phyloP scores from a whole-genome alignment of 1,140 invertebrate genomes.

The Pogonognathellus flavescens region DNA sequence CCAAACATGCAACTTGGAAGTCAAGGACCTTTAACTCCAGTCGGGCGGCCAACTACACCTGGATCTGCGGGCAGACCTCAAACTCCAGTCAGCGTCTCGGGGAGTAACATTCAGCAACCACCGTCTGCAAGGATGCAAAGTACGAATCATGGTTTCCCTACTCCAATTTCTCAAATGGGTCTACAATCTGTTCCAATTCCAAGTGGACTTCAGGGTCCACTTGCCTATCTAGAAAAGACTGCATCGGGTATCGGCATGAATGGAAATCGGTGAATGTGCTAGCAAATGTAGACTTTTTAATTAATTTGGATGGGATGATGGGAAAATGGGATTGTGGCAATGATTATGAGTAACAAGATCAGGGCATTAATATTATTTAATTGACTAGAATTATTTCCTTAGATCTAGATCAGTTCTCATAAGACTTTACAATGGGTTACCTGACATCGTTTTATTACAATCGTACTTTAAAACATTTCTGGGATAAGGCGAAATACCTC shows the following conservation, averaged over 20 bases:
- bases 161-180: slow-evolving; percentile 56
- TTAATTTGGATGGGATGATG: slow-evolving; percentile 8
- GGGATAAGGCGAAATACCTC: not conserved
- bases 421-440: slow-evolving; percentile 39
- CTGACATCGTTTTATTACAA: slow-evolving; percentile 35
- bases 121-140: slow-evolving; percentile 67
- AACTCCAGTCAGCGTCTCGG: slow-evolving; percentile 71
- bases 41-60: slow-evolving; percentile 60
- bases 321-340: slow-evolving; percentile 31
- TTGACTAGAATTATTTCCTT: slow-evolving; percentile 26
- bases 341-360: slow-evolving; percentile 15
- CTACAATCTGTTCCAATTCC: slow-evolving; percentile 68
- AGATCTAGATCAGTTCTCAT: slow-evolving; percentile 37
- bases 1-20: slow-evolving; percentile 57
- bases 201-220: slow-evolving; percentile 77
- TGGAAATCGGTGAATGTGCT: slow-evolving; percentile 43
- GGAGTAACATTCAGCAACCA: slow-evolving; percentile 69
- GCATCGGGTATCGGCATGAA: slow-evolving; percentile 84
- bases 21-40: slow-evolving; percentile 57
- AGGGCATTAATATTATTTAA: slow-evolving; percentile 39
- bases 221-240: slow-evolving; percentile 84
- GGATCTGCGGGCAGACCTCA: slow-evolving; percentile 68
- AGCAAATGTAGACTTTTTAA: slow-evolving; percentile 28
- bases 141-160: slow-evolving; percentile 70
- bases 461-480: slow-evolving; percentile 19